Evolutionary conservation across 2,797 vertebrate species (phyloP).

Genomic region (Chromobotia macracanthus): DNA sequence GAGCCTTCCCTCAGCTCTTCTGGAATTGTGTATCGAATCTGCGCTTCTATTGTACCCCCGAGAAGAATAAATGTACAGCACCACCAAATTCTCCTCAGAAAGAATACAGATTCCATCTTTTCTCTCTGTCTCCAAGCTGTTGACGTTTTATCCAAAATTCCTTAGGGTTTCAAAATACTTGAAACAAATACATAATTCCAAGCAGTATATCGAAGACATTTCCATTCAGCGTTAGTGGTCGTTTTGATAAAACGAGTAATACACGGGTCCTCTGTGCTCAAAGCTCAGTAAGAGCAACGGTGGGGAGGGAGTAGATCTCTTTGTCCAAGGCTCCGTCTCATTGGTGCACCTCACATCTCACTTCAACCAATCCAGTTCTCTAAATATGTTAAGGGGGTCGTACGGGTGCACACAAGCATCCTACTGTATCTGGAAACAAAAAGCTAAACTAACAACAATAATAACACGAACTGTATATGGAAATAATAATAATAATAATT

Average conservation of each 20-base stretch:
- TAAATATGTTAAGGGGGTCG: conserved; percentile 54
- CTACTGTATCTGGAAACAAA: too few relatives aligned
- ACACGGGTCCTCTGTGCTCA: conserved; percentile 56
- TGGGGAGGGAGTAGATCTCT: conserved; percentile 77
- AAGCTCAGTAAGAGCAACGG: conserved; percentile 54
- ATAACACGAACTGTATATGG: too few relatives aligned
- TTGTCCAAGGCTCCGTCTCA: conserved; percentile 70
- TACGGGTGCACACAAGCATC: conserved; percentile 39
- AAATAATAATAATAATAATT: too few relatives aligned
- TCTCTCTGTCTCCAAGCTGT: conserved; percentile 52
- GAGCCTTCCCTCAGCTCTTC: conserved; percentile 82
- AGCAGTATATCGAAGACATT: conserved; percentile 49
- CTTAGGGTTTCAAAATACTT: conserved; percentile 46
- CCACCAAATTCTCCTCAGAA: too few relatives aligned
- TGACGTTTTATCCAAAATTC: conserved; percentile 56
- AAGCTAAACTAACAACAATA: too few relatives aligned
- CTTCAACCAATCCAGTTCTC: conserved; percentile 63
- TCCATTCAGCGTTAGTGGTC: conserved; percentile 9
- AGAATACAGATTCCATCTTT: conserved; percentile 70
- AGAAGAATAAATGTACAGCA: conserved; percentile 71
- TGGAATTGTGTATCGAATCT: conserved; percentile 81
- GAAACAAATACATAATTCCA: conserved; percentile 56
- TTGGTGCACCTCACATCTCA: conserved; percentile 65
- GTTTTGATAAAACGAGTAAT: conserved; percentile 40
- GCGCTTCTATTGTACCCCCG: conserved; percentile 77